phyloP scores from a whole-genome alignment of 2,888 invertebrate species.

The Gibbula magus region DNA sequence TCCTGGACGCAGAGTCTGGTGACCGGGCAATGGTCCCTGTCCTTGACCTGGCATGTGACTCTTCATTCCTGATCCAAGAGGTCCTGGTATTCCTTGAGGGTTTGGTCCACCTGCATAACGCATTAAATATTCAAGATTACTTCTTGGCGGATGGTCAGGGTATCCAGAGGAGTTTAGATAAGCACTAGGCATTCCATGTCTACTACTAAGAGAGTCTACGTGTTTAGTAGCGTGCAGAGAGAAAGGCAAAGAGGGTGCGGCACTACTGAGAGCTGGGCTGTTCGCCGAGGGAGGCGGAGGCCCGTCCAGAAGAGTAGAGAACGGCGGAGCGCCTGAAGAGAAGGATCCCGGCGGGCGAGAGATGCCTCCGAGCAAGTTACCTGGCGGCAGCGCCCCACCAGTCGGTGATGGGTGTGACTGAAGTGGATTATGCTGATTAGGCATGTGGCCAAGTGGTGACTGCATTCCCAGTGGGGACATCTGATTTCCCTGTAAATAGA shows the following conservation, averaged over 20 bases:
- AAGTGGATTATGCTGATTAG: conserved; percentile 4
- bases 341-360: not conserved
- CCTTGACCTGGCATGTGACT: conserved; percentile 16
- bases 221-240: conserved; percentile 23
- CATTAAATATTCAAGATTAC: conserved; percentile 26
- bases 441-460: not conserved
- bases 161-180: conserved; percentile 21
- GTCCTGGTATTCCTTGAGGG: conserved; percentile 21
- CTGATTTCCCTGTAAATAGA: not conserved
- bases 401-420: conserved; percentile 14
- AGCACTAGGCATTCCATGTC: conserved; percentile 19
- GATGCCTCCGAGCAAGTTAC: not conserved
- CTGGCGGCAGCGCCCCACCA: conserved; percentile 13
- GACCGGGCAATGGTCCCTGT: conserved; percentile 41
- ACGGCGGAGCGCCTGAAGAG: conserved; percentile 9
- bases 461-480: conserved; percentile 7
- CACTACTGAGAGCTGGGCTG: conserved; percentile 17
- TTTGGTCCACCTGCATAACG: conserved; percentile 27
- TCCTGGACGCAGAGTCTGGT: conserved; percentile 34
- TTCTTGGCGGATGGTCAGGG: conserved; percentile 16
- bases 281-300: not conserved
- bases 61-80: conserved; percentile 2
- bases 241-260: conserved; percentile 21
- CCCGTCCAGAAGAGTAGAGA: not conserved
- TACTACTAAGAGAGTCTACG: conserved; percentile 16